These are phyloP conservation scores for Dryobotodes eremita DNA, from an alignment of 2,888 invertebrate species.

Conservation along the genomic window DNA sequence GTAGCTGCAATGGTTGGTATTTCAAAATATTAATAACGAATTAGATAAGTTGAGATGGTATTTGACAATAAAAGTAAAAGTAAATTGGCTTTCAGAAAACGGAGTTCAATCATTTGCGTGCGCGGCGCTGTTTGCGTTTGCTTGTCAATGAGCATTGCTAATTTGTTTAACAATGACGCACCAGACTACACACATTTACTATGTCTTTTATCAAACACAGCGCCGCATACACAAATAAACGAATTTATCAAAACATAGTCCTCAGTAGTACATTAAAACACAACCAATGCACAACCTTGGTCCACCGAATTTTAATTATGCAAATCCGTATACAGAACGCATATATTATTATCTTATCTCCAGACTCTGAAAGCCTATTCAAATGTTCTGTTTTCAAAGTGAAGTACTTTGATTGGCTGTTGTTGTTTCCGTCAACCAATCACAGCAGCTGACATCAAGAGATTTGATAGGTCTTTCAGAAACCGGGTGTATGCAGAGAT, in stretches of 20 bases:
- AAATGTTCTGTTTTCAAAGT: constrained; percentile 20
- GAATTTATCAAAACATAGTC: constrained; percentile 4
- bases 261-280: constrained; percentile 13
- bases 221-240: constrained; percentile 7
- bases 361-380: background rate
- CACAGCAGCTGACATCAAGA: background rate
- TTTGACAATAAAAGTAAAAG: no score
- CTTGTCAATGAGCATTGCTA: constrained; percentile 3
- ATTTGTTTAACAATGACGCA: background rate
- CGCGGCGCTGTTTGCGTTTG: background rate
- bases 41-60: background rate
- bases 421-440: background rate
- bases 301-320: constrained; percentile 30
- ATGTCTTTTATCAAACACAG: background rate
- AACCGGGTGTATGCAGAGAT: background rate
- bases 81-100: constrained; percentile 15
- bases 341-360: constrained; percentile 3
- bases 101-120: background rate
- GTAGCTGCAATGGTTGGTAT: background rate
- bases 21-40: background rate
- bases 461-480: constrained; percentile 14
- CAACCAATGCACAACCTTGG: constrained; percentile 39
- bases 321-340: constrained; percentile 27
- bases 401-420: background rate
- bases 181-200: background rate